phyloP scores from a whole-genome alignment of 2,888 invertebrate species.

The Diarsia mendica region DNA sequence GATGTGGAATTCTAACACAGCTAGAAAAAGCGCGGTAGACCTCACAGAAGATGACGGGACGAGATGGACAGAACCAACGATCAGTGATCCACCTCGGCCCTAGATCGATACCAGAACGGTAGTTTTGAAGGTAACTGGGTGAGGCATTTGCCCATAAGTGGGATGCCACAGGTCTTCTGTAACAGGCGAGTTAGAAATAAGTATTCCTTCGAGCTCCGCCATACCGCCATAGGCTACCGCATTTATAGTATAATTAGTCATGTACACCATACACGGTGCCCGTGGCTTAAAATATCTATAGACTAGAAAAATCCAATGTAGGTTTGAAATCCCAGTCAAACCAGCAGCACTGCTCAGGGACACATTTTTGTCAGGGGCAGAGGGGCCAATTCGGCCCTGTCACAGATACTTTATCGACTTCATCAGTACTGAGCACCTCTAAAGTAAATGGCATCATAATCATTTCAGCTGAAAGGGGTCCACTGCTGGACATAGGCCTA shows the following conservation, averaged over 20 bases:
- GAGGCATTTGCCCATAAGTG: no score
- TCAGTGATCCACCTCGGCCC: no score
- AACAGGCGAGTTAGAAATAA: not conserved
- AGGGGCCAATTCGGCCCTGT: not conserved
- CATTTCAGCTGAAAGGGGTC: no score
- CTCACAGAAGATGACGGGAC: no score
- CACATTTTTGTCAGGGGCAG: not conserved
- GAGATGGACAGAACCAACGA: no score
- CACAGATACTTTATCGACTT: not conserved
- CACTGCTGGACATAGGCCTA: no score
- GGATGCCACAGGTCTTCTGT: no score
- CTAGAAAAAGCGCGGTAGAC: no score
- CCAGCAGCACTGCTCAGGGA: not conserved
- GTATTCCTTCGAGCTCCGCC: not conserved
- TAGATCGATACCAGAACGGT: no score
- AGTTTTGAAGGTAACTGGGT: no score
- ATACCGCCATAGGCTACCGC: not conserved
- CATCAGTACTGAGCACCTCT: not conserved
- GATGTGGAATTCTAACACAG: no score
- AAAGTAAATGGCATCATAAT: slow-evolving; percentile 5
- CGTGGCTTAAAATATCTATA: not conserved
- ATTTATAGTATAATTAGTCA: no score
- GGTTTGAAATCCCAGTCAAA: not conserved
- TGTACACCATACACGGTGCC: not conserved
- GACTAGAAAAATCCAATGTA: not conserved